These are phyloP conservation scores for Spermophilus dauricus DNA, from an alignment of 2,113 vertebrate genomes.

Conservation along the genomic window DNA sequence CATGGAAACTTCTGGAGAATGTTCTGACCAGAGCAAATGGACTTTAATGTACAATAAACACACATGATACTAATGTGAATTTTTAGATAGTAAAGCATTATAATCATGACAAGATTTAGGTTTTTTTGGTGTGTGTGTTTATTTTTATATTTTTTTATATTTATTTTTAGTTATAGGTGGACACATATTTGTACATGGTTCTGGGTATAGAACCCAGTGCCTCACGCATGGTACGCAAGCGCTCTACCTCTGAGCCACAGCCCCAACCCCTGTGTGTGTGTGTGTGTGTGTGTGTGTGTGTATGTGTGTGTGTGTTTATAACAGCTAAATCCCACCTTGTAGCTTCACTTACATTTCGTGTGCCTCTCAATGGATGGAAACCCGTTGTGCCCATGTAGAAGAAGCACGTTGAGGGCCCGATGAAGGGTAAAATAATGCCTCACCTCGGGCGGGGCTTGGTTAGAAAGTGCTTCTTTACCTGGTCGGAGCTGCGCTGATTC, in stretches of 20 bases:
- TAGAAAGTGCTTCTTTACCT: not conserved
- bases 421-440: not conserved
- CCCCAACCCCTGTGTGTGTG: not conserved
- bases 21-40: constrained; percentile 1
- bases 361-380: not conserved
- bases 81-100: not conserved
- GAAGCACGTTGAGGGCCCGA: not conserved
- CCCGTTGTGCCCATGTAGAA: not conserved
- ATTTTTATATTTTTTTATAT: too few relatives aligned
- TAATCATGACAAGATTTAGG: not conserved
- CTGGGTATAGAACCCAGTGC: too few relatives aligned
- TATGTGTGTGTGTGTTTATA: not conserved
- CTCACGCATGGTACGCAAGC: too few relatives aligned
- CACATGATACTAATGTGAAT: not conserved
- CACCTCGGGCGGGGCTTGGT: not conserved
- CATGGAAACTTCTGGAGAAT: constrained; percentile 3
- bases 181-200: too few relatives aligned
- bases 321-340: not conserved
- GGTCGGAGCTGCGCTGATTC: not conserved
- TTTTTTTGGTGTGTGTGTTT: not conserved
- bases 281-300: not conserved
- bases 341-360: not conserved
- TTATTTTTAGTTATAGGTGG: too few relatives aligned
- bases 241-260: too few relatives aligned
- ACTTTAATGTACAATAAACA: constrained; percentile 20